A percentile compares a stretch with the other conserved stretches of the same genome.
These are phyloP conservation scores for Ceramica pisi DNA, from an alignment of 2,888 invertebrate genomes.

Conservation along the genomic window DNA sequence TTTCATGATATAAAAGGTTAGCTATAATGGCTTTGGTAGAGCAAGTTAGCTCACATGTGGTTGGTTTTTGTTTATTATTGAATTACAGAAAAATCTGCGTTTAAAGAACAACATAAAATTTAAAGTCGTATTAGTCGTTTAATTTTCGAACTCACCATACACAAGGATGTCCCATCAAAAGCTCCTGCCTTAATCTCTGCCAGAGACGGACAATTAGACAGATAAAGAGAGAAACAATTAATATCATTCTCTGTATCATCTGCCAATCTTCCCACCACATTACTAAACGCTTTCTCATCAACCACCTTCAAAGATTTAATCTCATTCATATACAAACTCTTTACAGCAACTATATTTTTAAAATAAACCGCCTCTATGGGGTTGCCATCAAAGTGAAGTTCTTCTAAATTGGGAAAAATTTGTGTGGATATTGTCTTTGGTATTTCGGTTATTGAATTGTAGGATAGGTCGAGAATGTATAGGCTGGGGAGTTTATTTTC, in stretches of 20 bases:
- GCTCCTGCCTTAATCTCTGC: constrained; percentile 83
- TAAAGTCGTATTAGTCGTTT: too few species aligned
- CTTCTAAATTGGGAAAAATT: constrained; percentile 86
- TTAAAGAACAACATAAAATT: too few species aligned
- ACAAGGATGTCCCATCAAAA: constrained; percentile 87
- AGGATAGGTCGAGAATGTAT: constrained; percentile 88
- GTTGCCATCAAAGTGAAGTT: constrained; percentile 89
- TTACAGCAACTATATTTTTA: constrained; percentile 83
- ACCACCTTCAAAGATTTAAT: constrained; percentile 78
- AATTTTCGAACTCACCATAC: constrained; percentile 85
- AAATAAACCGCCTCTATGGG: constrained; percentile 87
- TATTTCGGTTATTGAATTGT: constrained; percentile 85
- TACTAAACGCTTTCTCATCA: constrained; percentile 87
- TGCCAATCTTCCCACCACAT: constrained; percentile 80
- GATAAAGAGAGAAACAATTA: constrained; percentile 87
- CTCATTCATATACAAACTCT: constrained; percentile 85
- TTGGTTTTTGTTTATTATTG: too few species aligned
- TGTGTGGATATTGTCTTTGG: constrained; percentile 84
- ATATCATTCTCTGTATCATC: constrained; percentile 73
- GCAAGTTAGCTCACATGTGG: too few species aligned
- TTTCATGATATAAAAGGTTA: too few species aligned
- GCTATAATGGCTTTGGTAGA: too few species aligned
- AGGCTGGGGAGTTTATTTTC: constrained; percentile 84
- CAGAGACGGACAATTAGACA: constrained; percentile 86
- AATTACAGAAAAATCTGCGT: too few species aligned